phyloP scores from a whole-genome alignment of 2,113 vertebrate species.

The Heterotilapia buettikoferi region DNA sequence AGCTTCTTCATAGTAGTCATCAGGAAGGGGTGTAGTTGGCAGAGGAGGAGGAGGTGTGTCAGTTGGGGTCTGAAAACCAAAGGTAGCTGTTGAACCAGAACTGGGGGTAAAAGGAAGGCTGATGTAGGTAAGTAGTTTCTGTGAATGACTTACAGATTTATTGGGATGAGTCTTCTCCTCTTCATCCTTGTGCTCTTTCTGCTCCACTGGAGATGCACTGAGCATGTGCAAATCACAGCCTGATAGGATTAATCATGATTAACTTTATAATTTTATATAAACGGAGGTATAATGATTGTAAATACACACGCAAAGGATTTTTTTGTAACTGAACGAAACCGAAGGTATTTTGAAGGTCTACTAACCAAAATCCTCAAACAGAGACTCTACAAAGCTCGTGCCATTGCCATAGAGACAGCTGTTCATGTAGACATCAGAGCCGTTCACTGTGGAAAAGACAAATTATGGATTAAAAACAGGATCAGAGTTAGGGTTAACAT shows the following conservation, averaged over 20 bases:
- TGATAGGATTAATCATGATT: conserved; percentile 29
- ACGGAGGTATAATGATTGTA: background rate
- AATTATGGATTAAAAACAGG: background rate
- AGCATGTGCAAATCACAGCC: conserved; percentile 90
- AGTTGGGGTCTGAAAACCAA: conserved; percentile 66
- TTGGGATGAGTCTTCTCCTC: conserved; percentile 46
- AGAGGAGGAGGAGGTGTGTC: conserved; percentile 86
- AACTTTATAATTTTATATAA: background rate
- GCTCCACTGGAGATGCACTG: conserved; percentile 83
- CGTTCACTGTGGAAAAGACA: conserved; percentile 74
- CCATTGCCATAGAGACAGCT: conserved; percentile 87
- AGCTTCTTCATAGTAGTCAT: conserved; percentile 97
- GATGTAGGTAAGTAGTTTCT: background rate
- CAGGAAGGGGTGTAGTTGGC: conserved; percentile 86
- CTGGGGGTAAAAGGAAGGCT: background rate
- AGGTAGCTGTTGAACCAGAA: background rate
- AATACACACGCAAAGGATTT: background rate
- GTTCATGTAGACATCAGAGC: conserved; percentile 88
- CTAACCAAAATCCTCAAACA: conserved; percentile 95
- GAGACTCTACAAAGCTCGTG: conserved; percentile 96
- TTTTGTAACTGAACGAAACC: background rate
- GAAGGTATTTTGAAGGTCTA: background rate
- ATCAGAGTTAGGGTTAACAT: background rate
- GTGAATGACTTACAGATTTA: conserved; percentile 65
- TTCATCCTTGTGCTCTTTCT: conserved; percentile 74